phyloP scores from a whole-genome alignment of 2,797 vertebrate species.

The Tragelaphus eurycerus region DNA sequence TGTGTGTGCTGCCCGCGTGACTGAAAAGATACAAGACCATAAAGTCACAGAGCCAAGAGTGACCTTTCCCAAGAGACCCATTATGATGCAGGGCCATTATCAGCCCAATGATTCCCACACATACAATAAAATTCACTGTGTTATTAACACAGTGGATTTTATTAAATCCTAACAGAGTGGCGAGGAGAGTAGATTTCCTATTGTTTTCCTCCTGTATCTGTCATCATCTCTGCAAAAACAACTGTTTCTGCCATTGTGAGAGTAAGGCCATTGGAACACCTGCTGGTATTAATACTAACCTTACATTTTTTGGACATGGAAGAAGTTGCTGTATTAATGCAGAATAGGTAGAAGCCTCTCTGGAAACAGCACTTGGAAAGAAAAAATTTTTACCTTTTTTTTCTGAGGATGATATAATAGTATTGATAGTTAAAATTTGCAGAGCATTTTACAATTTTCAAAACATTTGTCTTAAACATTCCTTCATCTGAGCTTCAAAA shows the following conservation, averaged over 20 bases:
- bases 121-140: background rate
- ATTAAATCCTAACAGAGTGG: background rate
- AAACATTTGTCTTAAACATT: constrained; percentile 22
- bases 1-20: constrained; percentile 1
- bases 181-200: background rate
- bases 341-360: background rate
- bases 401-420: background rate
- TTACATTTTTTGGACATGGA: background rate
- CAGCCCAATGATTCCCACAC: background rate
- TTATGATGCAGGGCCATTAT: constrained; percentile 42
- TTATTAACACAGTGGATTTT: background rate
- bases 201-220: background rate
- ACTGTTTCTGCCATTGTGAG: background rate
- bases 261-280: background rate
- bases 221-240: background rate
- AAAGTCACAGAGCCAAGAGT: background rate
- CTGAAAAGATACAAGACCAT: constrained; percentile 37
- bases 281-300: background rate
- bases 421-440: background rate
- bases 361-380: background rate
- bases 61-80: constrained; percentile 50
- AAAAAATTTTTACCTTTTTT: background rate
- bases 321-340: background rate
- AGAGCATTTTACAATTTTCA: background rate
- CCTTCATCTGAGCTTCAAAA: constrained; percentile 7